These are phyloP conservation scores for Ranitomeya imitator DNA, from an alignment of 2,113 vertebrate species.

Conservation along the genomic window DNA sequence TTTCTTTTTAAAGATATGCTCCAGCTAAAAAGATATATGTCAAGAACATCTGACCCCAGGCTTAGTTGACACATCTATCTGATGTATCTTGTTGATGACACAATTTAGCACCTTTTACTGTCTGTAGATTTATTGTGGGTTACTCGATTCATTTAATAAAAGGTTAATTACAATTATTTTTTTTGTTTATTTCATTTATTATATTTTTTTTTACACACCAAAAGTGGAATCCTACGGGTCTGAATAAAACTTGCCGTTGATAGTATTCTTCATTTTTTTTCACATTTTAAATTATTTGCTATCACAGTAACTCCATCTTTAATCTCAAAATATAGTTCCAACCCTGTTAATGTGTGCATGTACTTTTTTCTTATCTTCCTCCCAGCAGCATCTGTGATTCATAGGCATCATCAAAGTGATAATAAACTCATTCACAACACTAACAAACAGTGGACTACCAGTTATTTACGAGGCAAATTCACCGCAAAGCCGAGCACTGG, in stretches of 20 bases:
- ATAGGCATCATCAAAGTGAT: constrained; percentile 98
- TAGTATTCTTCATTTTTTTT: constrained; percentile 63
- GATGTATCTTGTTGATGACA: background rate
- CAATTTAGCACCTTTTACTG: constrained; percentile 12
- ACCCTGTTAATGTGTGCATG: constrained; percentile 76
- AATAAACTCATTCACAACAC: constrained; percentile 97
- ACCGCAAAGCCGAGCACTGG: constrained; percentile 79
- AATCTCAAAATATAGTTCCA: constrained; percentile 81
- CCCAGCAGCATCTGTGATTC: constrained; percentile 96
- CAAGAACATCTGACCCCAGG: background rate
- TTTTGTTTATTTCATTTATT: background rate
- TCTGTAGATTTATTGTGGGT: background rate
- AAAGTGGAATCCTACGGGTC: constrained; percentile 45
- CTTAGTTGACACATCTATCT: background rate
- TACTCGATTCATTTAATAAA: background rate
- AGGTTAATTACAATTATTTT: constrained; percentile 12
- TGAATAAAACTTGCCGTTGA: constrained; percentile 62
- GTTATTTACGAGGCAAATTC: constrained; percentile 91
- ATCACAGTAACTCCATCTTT: constrained; percentile 76
- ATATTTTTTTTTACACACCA: background rate
- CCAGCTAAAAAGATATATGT: background rate
- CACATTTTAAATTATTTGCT: constrained; percentile 72
- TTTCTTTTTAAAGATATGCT: no score
- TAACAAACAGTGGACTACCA: constrained; percentile 91
- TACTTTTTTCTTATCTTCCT: constrained; percentile 86